These are phyloP conservation scores for Acanthornis magna DNA, from an alignment of 2,797 vertebrate genomes.

Conservation along the genomic window DNA sequence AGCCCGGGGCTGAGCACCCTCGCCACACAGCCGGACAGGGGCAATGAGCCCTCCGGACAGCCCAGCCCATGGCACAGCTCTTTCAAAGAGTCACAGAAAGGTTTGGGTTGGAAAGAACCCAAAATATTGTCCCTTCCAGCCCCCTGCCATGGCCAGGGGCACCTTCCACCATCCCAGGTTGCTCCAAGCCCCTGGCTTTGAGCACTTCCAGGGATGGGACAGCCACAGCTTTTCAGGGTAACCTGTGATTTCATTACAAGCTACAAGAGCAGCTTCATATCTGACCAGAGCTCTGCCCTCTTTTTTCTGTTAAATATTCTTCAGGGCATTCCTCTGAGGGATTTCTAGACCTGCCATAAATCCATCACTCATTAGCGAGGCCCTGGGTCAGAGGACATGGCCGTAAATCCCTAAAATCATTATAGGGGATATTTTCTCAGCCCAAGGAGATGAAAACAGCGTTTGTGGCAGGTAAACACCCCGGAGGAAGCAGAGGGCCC, in stretches of 20 bases:
- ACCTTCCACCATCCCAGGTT: background rate
- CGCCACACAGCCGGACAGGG: too few relatives aligned
- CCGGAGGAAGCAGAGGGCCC: background rate
- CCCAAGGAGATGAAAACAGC: background rate
- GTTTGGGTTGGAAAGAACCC: background rate
- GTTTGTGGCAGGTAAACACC: background rate
- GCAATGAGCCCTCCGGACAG: fast-evolving
- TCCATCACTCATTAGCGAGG: fast-evolving
- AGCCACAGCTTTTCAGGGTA: background rate
- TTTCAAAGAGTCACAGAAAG: background rate
- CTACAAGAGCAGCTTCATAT: background rate
- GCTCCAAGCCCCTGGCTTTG: background rate
- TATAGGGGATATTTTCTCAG: fast-evolving
- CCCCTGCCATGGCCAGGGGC: background rate
- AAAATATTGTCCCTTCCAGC: background rate
- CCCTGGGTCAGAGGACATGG: background rate
- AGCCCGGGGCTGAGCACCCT: background rate
- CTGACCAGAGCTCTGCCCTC: background rate
- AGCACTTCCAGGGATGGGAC: background rate
- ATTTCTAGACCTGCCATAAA: background rate
- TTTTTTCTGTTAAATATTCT: background rate
- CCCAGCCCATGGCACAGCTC: fast-evolving
- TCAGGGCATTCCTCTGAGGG: background rate
- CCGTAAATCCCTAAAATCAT: background rate
- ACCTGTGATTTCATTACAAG: background rate